phyloP scores from a whole-genome alignment of 92 coral and sea anemone genomes.

The Metridium senile region DNA sequence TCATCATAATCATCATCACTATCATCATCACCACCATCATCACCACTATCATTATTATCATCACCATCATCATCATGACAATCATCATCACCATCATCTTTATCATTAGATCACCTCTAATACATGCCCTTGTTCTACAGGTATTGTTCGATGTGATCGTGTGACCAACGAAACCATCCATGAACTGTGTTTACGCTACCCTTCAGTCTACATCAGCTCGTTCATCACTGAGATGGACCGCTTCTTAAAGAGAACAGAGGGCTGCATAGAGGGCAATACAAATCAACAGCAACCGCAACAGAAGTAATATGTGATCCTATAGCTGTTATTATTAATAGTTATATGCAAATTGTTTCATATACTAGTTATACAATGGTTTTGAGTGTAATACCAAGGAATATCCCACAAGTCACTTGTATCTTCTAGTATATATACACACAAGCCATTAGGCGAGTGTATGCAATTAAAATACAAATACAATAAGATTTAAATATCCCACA shows the following conservation, averaged over 20 bases:
- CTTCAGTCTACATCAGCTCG: constrained; percentile 78
- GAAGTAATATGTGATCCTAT: not conserved
- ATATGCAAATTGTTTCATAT: no score
- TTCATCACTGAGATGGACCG: constrained; percentile 87
- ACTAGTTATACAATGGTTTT: no score
- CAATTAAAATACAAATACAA: no score
- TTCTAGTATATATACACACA: no score
- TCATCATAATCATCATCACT: not conserved
- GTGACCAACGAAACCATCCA: constrained; percentile 64
- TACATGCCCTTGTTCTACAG: no score
- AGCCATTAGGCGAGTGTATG: no score
- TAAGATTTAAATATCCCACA: no score
- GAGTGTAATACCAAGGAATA: no score
- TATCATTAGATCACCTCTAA: not conserved
- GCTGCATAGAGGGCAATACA: not conserved
- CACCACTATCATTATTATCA: constrained; percentile 2
- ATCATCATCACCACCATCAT: not conserved
- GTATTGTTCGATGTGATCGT: constrained; percentile 87
- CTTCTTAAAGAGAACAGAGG: constrained; percentile 60
- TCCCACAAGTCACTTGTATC: no score
- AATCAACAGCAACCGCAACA: not conserved
- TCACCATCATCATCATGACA: not conserved
- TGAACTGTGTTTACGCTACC: constrained; percentile 66
- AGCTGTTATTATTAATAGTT: no score
- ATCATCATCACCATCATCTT: constrained; percentile 7